Percentiles rank a stretch among this genome's conserved stretches.
These are phyloP conservation scores for Bemisia tabaci DNA, from an alignment of 1,140 invertebrate genomes.

Conservation along the genomic window DNA sequence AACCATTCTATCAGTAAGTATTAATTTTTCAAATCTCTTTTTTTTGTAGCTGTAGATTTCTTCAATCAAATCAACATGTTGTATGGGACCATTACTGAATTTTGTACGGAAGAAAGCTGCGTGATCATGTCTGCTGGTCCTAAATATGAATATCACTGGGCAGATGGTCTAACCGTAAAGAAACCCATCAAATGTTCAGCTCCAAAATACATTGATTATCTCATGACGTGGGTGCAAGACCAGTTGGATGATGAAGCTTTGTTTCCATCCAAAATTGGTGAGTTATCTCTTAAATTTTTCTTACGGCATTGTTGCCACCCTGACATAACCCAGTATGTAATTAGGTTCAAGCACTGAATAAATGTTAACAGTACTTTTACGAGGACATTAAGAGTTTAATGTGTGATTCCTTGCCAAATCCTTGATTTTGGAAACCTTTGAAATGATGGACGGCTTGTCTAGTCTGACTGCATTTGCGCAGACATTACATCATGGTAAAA, in stretches of 20 bases:
- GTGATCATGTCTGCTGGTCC: conserved; percentile 95
- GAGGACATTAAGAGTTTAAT: too few species aligned
- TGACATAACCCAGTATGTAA: too few species aligned
- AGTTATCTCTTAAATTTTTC: conserved; percentile 12
- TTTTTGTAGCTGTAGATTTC: conserved; percentile 92
- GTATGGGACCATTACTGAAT: conserved; percentile 98
- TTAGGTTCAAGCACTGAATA: too few species aligned
- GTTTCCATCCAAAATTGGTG: conserved; percentile 98
- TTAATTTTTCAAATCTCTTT: too few species aligned
- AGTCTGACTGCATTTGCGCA: too few species aligned
- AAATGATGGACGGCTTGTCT: too few species aligned
- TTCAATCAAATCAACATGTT: conserved; percentile 99
- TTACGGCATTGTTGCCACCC: conserved; percentile 17
- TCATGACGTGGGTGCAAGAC: conserved; percentile 99
- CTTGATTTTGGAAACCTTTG: too few species aligned
- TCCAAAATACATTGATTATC: conserved; percentile 97
- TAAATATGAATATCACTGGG: conserved; percentile 99
- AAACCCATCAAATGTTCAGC: conserved; percentile 99
- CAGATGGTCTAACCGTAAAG: conserved; percentile 94
- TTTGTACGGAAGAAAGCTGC: conserved; percentile 96
- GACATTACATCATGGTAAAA: too few species aligned
- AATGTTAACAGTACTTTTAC: too few species aligned
- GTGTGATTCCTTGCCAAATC: conserved; percentile 9
- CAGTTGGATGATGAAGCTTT: conserved; percentile 96
- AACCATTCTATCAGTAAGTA: too few species aligned